Evolutionary conservation across 2,888 invertebrate species (phyloP), one percentile per base, ranked within the genome.

Genomic region (Cyclophora punctaria): DNA sequence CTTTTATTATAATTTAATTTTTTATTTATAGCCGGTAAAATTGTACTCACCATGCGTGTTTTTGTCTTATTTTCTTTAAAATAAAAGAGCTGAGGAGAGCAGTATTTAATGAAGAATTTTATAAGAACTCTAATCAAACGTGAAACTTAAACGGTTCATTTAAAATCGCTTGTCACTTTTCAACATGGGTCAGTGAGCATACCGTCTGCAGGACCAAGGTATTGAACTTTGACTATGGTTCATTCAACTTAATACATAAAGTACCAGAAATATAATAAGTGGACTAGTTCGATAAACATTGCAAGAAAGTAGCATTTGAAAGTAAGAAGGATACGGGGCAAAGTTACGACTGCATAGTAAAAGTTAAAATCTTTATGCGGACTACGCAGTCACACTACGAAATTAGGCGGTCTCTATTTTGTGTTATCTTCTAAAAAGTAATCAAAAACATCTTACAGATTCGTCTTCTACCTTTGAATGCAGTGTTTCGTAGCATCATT

Each of bases 181-280:
- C 66, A 64, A 63, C 62, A 50, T 71, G 75, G 73, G 69, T 71
- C 75, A 75, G 65, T 74, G 77, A 67, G 58, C 69, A 71, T 64
- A 67, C 61, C 64, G 69, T 67, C 74, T 71, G 75, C 74, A 73
- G 67, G 63, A 67, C 59, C 64, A 55, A 63, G 61, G 62, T 50
- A 65, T 60, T 71, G 67, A 75, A 71, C 71, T 64, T 64, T 64
- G 62, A 64, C 55, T 57, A 59, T 56, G 62, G 65, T 67, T 64
- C 67, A 69, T 62, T 61, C 62, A 63, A 62, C 68, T 67, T 51
- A 50, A 40, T 40, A 42, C 4, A 4, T 41, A 41, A 5, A 41
- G 41, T 41, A 20, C 20, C 20, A 20, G 20, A 2, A 20, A 20
- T 20, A 20, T 20, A 20, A 20, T 20, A 37, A 37, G 37, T 37